phyloP scores from a whole-genome alignment of 2,888 invertebrate genomes.

The Zhengitettix transpicula region DNA sequence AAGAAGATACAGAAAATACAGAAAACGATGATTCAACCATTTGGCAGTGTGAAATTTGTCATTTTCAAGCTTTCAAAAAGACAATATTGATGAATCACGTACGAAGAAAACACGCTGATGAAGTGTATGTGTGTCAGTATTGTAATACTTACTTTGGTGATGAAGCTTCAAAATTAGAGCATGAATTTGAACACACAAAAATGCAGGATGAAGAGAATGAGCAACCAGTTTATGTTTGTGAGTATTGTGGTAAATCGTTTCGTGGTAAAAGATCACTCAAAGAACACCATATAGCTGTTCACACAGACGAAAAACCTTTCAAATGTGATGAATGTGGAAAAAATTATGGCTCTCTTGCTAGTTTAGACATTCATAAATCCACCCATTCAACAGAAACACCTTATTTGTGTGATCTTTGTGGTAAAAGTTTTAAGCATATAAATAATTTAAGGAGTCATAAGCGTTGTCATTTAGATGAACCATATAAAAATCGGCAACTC shows the following conservation, averaged over 20 bases:
- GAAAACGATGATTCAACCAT: neutral
- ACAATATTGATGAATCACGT: conserved; percentile 4
- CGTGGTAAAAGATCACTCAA: conserved; percentile 16
- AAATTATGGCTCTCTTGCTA: conserved; percentile 20
- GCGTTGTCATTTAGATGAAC: conserved; percentile 21
- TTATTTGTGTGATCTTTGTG: conserved; percentile 24
- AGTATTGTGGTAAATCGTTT: conserved; percentile 10
- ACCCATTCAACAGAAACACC: conserved; percentile 18
- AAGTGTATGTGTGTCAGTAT: conserved; percentile 3
- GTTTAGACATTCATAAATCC: conserved; percentile 22
- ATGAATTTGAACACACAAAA: conserved; percentile 4
- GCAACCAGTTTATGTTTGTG: conserved; percentile 5
- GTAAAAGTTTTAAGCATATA: conserved; percentile 24
- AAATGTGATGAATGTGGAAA: conserved; percentile 20
- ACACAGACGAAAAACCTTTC: conserved; percentile 16
- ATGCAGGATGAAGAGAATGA: neutral
- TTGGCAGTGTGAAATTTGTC: conserved; percentile 10
- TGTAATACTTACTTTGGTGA: conserved; percentile 6
- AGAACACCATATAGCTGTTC: conserved; percentile 18
- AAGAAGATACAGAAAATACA: neutral
- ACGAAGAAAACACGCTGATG: conserved; percentile 1
- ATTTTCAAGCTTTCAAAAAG: neutral
- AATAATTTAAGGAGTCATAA: conserved; percentile 23
- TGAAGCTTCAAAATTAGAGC: neutral
- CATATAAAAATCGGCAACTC: conserved; percentile 20